Evolutionary conservation across 2,797 vertebrate genomes (phyloP).

Genomic region (Tympanoctomys barrerae): DNA sequence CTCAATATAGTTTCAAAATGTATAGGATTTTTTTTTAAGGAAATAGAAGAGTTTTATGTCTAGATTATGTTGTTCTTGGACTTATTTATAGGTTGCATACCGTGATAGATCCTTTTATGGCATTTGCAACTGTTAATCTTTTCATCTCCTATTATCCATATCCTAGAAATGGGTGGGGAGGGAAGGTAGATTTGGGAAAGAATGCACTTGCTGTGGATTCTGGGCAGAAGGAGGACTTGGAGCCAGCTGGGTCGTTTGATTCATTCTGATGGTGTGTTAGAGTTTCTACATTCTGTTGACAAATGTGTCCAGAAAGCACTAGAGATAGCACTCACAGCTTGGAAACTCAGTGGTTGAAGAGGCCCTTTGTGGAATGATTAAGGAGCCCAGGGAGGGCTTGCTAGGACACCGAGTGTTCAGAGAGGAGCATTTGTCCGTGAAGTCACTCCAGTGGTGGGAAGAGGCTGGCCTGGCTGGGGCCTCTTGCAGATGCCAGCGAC

Average conservation of each 20-base stretch:
- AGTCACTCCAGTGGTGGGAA: conserved; percentile 6
- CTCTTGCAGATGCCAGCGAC: neutral
- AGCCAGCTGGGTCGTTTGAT: conserved; percentile 21
- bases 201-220: neutral
- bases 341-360: conserved; percentile 20
- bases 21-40: neutral
- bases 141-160: neutral
- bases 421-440: conserved; percentile 52
- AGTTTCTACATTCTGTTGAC: conserved; percentile 55
- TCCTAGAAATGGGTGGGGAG: neutral
- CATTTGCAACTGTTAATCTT: neutral
- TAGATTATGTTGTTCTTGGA: neutral
- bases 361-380: conserved; percentile 35
- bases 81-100: neutral
- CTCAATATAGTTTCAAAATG: neutral
- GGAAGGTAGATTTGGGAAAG: neutral
- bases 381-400: neutral
- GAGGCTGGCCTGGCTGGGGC: neutral
- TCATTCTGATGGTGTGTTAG: neutral
- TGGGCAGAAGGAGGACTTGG: conserved; percentile 1
- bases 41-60: conserved; percentile 25
- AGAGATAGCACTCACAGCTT: conserved; percentile 2
- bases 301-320: conserved; percentile 56
- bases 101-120: neutral
- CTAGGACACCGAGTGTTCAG: neutral